phyloP scores from a whole-genome alignment of 1,140 invertebrate genomes.

The Bombus consobrinus region DNA sequence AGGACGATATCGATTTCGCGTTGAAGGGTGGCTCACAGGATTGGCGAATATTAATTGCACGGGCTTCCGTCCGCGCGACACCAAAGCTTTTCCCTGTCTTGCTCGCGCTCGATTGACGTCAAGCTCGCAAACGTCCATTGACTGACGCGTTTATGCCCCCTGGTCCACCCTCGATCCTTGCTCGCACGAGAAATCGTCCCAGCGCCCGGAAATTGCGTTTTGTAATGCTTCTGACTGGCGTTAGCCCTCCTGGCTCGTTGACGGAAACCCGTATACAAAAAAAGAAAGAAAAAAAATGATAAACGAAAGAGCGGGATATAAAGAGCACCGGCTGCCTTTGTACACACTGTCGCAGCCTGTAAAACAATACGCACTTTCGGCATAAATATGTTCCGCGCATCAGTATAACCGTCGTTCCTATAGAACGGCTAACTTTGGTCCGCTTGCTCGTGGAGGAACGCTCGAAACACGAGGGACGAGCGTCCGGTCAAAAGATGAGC shows the following conservation, averaged over 20 bases:
- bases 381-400: constrained; percentile 71
- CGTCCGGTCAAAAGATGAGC: constrained; percentile 71
- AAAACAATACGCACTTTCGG: constrained; percentile 72
- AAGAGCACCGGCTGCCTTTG: constrained; percentile 63
- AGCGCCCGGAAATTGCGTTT: constrained; percentile 73
- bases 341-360: constrained; percentile 53
- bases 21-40: constrained; percentile 12
- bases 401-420: constrained; percentile 64
- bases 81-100: constrained; percentile 53
- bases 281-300: constrained; percentile 53
- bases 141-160: constrained; percentile 40
- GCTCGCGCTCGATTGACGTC: constrained; percentile 58
- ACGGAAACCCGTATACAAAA: constrained; percentile 53
- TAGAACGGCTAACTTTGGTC: constrained; percentile 66
- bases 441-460: background rate
- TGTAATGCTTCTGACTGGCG: constrained; percentile 66
- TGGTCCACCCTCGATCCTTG: background rate
- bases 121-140: constrained; percentile 57
- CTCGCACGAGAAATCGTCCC: constrained; percentile 52
- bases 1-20: constrained; percentile 22
- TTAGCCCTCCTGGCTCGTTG: background rate
- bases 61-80: constrained; percentile 59
- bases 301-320: constrained; percentile 45
- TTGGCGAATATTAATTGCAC: constrained; percentile 61
- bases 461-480: constrained; percentile 30